phyloP scores from a whole-genome alignment of 2,113 vertebrate species.

The Macquaria ambigua region DNA sequence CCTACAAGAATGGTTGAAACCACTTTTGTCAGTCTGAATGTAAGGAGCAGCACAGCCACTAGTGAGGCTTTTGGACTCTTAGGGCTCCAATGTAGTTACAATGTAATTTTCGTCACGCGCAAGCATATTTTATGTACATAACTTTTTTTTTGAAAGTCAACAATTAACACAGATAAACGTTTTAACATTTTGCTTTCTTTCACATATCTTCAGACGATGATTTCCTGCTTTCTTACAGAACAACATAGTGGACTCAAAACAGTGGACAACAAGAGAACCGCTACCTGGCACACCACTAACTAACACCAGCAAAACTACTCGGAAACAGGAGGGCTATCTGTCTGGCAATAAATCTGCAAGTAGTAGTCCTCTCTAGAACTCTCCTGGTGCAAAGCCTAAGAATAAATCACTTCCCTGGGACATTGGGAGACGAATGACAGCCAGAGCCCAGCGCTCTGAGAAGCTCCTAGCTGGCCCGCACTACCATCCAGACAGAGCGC shows the following conservation, averaged over 20 bases:
- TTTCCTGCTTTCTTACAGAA: neutral
- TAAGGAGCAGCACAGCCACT: neutral
- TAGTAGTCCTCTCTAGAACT: neutral
- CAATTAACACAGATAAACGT: neutral
- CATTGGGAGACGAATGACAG: neutral
- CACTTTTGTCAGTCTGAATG: neutral
- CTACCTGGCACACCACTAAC: neutral
- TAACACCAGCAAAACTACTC: neutral
- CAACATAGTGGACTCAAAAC: neutral
- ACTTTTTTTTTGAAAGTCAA: neutral
- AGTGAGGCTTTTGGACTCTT: neutral
- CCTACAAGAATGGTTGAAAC: neutral
- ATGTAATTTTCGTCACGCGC: neutral
- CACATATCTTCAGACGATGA: neutral
- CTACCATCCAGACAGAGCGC: neutral
- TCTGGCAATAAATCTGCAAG: neutral
- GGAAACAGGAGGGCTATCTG: conserved; percentile 1
- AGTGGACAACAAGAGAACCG: neutral
- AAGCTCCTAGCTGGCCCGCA: neutral
- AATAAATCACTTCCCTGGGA: conserved; percentile 8
- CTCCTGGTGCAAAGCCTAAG: neutral
- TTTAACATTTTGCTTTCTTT: neutral
- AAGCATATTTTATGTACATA: neutral
- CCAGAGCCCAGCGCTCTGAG: neutral
- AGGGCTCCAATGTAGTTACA: neutral